Evolutionary conservation across 2,888 invertebrate genomes (phyloP).

Genomic region (Apotomis turbidana): DNA sequence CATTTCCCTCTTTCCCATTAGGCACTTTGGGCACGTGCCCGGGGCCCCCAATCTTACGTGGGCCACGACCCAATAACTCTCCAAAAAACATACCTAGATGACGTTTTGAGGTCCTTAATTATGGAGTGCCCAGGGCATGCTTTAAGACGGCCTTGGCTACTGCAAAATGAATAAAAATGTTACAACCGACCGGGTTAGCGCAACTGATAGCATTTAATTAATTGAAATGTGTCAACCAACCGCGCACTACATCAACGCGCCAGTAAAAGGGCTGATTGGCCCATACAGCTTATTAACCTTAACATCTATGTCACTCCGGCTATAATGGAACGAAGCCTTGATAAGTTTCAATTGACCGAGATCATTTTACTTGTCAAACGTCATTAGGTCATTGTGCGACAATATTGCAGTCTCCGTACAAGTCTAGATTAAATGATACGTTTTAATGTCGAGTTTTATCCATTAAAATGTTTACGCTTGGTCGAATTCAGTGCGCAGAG

Average conservation of each 20-base stretch:
- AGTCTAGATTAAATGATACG: conserved; percentile 17
- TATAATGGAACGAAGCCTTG: conserved; percentile 72
- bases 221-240: conserved; percentile 50
- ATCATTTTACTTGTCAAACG: conserved; percentile 62
- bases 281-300: conserved; percentile 65
- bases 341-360: conserved; percentile 73
- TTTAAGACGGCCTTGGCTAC: too few species aligned
- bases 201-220: conserved; percentile 50
- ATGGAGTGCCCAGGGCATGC: too few species aligned
- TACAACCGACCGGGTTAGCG: conserved; percentile 9
- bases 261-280: conserved; percentile 72
- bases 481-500: conserved; percentile 18
- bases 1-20: too few species aligned
- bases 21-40: too few species aligned
- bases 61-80: too few species aligned
- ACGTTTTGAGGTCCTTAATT: too few species aligned
- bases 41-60: too few species aligned
- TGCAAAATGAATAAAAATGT: conserved; percentile 2
- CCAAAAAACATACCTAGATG: too few species aligned
- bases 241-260: conserved; percentile 63
- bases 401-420: conserved; percentile 27
- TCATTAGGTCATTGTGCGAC: conserved; percentile 38
- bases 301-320: conserved; percentile 67
- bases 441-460: conserved; percentile 13
- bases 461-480: conserved; percentile 24